Evolutionary conservation across 2,113 vertebrate species (phyloP).

Genomic region (Hemichromis elongatus): DNA sequence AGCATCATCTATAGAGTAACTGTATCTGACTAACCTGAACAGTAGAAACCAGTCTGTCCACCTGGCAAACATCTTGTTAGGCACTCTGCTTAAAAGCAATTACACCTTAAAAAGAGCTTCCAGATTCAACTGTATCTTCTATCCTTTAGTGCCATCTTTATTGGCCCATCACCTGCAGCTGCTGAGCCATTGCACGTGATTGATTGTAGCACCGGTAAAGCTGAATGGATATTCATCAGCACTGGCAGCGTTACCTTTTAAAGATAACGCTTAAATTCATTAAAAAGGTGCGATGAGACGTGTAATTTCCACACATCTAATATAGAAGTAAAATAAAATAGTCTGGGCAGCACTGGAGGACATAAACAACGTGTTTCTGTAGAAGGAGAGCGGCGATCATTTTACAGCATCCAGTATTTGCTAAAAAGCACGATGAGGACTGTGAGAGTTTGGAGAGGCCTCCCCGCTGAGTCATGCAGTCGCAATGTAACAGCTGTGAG

Average conservation of each 20-base stretch:
- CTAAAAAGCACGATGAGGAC: neutral
- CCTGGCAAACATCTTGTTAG: neutral
- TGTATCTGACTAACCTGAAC: neutral
- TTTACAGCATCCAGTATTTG: neutral
- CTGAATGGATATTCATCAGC: neutral
- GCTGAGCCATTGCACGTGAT: neutral
- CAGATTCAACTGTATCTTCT: neutral
- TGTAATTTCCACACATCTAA: neutral
- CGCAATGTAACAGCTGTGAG: constrained; percentile 22
- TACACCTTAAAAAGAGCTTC: neutral
- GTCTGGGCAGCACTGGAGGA: neutral
- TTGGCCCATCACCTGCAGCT: neutral
- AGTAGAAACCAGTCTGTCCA: neutral
- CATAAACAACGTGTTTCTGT: neutral
- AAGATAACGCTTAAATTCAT: neutral
- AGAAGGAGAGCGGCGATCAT: neutral
- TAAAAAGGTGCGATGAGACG: neutral
- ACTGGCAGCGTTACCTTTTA: neutral
- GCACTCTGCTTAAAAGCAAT: neutral
- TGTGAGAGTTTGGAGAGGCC: neutral
- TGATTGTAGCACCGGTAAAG: neutral
- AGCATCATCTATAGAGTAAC: neutral
- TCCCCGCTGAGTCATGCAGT: constrained; percentile 30
- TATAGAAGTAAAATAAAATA: neutral
- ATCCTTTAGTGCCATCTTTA: neutral